Evolutionary conservation across 2,113 vertebrate genomes (phyloP).

Genomic region (Eulemur rufifrons): DNA sequence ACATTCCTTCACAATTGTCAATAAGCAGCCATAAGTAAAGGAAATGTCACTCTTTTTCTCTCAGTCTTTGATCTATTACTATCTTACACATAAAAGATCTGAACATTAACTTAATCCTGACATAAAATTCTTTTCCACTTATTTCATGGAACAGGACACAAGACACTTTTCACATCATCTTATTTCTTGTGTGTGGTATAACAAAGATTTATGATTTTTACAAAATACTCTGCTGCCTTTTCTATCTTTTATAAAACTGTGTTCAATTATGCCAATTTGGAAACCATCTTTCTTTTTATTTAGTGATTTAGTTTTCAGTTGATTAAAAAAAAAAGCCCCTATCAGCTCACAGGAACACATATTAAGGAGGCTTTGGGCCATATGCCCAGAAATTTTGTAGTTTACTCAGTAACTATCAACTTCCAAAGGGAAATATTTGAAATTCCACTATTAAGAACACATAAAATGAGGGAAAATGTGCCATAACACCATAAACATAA

Average conservation of each 20-base stretch:
- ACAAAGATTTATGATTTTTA: constrained; percentile 30
- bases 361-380: not conserved
- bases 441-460: constrained; percentile 45
- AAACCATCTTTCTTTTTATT: not conserved
- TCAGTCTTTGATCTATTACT: not conserved
- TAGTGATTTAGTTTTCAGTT: constrained; percentile 14
- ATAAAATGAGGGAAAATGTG: not conserved
- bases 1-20: not conserved
- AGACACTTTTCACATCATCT: not conserved
- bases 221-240: not conserved
- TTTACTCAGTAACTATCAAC: constrained; percentile 46
- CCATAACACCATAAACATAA: not conserved
- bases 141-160: not conserved
- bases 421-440: constrained; percentile 53
- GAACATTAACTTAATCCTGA: not conserved
- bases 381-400: constrained; percentile 59
- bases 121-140: not conserved
- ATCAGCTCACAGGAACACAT: constrained; percentile 29
- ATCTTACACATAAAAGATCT: not conserved
- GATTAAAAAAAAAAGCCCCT: not conserved
- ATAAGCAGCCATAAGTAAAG: not conserved
- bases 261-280: not conserved
- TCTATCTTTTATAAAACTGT: constrained; percentile 29
- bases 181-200: not conserved
- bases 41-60: not conserved